phyloP scores from a whole-genome alignment of 2,797 vertebrate genomes.

The Hydrophis major region DNA sequence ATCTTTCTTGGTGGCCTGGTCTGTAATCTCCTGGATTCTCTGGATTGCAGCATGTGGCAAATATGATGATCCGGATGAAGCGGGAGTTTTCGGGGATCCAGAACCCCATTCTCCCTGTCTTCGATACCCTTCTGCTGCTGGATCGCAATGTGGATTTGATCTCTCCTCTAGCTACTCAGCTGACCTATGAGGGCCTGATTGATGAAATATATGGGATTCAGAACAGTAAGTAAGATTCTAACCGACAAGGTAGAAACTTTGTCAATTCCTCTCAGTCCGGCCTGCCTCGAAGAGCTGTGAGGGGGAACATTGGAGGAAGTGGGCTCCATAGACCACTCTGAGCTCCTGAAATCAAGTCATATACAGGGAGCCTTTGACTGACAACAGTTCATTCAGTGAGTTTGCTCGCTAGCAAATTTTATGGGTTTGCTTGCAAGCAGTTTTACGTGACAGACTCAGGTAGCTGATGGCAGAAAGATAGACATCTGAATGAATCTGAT shows the following conservation, averaged over 20 bases:
- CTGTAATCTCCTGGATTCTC: accelerated
- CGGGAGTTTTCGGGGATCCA: slow-evolving; percentile 93
- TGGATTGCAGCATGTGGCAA: slow-evolving; percentile 88
- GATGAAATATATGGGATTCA: slow-evolving; percentile 96
- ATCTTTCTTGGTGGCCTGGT: accelerated
- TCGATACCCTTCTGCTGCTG: slow-evolving; percentile 91
- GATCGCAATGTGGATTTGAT: slow-evolving; percentile 94
- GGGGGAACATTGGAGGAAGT: too few relatives aligned
- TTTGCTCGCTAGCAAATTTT: too few relatives aligned
- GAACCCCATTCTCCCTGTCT: slow-evolving; percentile 90
- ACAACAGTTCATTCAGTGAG: neutral
- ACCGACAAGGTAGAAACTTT: neutral
- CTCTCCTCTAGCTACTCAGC: slow-evolving; percentile 91
- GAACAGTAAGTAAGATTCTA: slow-evolving; percentile 80
- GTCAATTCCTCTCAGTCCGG: neutral
- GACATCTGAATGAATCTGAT: too few relatives aligned
- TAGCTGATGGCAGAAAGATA: too few relatives aligned
- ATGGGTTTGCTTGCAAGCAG: too few relatives aligned
- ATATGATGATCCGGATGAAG: slow-evolving; percentile 99
- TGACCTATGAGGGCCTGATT: slow-evolving; percentile 96
- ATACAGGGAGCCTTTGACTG: neutral
- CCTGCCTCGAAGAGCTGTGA: neutral
- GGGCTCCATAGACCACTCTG: neutral
- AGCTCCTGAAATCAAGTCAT: neutral
- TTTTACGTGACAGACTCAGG: too few relatives aligned